These are phyloP conservation scores for Drosophila nigrodunni DNA, from an alignment of 1,140 invertebrate genomes.

Conservation along the genomic window DNA sequence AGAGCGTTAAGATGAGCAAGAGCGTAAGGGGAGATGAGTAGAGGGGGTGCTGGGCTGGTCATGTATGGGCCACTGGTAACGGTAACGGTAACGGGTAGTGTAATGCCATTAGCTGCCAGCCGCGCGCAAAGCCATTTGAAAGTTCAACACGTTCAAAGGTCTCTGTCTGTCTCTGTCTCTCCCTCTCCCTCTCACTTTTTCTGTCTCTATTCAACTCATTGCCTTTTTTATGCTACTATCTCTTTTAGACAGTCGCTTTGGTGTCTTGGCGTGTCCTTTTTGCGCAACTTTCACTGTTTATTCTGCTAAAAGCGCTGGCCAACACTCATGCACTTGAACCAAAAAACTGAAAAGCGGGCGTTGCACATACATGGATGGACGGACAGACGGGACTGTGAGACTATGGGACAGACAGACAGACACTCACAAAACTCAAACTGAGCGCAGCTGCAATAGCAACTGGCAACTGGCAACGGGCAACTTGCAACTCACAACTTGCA, in stretches of 20 bases:
- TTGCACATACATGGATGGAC: conserved; percentile 6
- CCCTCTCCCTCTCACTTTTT: conserved; percentile 29
- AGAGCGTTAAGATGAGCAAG: not conserved
- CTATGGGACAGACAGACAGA: conserved; percentile 3
- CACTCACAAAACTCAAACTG: conserved; percentile 51
- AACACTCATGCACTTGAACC: conserved; percentile 77
- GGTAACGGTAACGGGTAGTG: conserved; percentile 57
- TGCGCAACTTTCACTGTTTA: conserved; percentile 82
- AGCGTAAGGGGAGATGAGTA: not conserved
- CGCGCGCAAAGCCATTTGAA: conserved; percentile 81
- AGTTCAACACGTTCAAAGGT: conserved; percentile 83
- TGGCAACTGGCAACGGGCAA: conserved; percentile 64
- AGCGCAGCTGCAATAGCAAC: conserved; percentile 78
- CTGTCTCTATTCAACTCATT: conserved; percentile 17
- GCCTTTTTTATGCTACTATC: not conserved
- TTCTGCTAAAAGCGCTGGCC: conserved; percentile 81
- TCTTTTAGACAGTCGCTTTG: conserved; percentile 34
- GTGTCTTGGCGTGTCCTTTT: conserved; percentile 78
- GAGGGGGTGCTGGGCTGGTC: not conserved
- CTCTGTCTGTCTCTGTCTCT: conserved; percentile 42
- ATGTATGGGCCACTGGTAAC: conserved; percentile 25
- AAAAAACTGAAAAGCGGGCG: not conserved
- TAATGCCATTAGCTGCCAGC: conserved; percentile 82
- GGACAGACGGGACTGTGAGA: not conserved
- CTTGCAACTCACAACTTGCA: conserved; percentile 43